phyloP scores from a whole-genome alignment of 2,888 invertebrate species.

The Dolichopus griseipennis region DNA sequence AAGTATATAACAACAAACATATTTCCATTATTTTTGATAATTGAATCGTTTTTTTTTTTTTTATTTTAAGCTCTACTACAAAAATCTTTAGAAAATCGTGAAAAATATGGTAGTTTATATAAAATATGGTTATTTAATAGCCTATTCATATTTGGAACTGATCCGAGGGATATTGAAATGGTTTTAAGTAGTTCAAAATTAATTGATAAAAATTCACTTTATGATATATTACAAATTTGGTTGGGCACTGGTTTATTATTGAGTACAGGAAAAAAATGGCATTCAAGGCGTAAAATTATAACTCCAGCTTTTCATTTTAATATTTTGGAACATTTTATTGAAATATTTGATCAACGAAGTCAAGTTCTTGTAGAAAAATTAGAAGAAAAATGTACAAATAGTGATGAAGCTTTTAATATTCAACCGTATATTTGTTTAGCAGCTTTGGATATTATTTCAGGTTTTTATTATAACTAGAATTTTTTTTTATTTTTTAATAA shows the following conservation, averaged over 20 bases:
- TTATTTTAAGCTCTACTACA: slow-evolving; percentile 29
- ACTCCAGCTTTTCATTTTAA: slow-evolving; percentile 74
- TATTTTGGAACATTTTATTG: slow-evolving; percentile 62
- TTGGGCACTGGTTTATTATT: slow-evolving; percentile 35
- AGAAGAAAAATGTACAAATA: slow-evolving; percentile 38
- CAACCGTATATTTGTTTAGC: slow-evolving; percentile 52
- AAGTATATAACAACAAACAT: slow-evolving; percentile 16
- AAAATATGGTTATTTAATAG: slow-evolving; percentile 44
- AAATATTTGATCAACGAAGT: slow-evolving; percentile 58
- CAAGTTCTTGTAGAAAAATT: slow-evolving; percentile 50
- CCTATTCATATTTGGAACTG: slow-evolving; percentile 40
- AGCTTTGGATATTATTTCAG: slow-evolving; percentile 50
- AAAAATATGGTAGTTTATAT: slow-evolving; percentile 42
- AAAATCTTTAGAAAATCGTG: slow-evolving; percentile 25
- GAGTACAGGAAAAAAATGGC: slow-evolving; percentile 51
- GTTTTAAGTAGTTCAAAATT: slow-evolving; percentile 31
- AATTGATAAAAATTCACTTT: slow-evolving; percentile 32
- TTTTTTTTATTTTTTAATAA: slow-evolving; percentile 20
- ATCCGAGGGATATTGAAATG: slow-evolving; percentile 46
- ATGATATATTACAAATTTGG: slow-evolving; percentile 33
- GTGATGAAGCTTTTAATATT: slow-evolving; percentile 47
- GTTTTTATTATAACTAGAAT: slow-evolving; percentile 39
- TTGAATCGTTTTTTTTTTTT: slow-evolving; percentile 21
- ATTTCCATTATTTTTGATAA: background rate
- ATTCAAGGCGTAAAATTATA: slow-evolving; percentile 56